phyloP scores from a whole-genome alignment of 2,797 vertebrate species.

The Hypotaenidia philippensis region DNA sequence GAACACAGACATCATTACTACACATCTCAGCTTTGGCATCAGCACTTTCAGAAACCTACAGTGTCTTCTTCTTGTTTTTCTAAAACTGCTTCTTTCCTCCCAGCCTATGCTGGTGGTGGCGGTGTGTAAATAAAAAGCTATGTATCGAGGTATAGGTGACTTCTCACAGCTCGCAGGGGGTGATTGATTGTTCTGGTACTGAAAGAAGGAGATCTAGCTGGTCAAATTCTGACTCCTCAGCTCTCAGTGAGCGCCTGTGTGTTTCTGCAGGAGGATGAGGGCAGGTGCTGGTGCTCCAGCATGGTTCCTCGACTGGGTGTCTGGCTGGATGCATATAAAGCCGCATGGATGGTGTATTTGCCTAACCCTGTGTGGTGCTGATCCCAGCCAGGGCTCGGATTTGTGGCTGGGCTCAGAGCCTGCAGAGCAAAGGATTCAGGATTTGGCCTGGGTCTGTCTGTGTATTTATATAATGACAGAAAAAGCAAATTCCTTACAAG shows the following conservation, averaged over 20 bases:
- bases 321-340: neutral
- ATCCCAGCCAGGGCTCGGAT: neutral
- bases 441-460: constrained; percentile 8
- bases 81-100: neutral
- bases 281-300: neutral
- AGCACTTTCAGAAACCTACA: neutral
- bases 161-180: neutral
- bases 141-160: neutral
- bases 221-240: neutral
- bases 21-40: neutral
- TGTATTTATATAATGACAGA: constrained; percentile 41
- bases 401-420: constrained; percentile 33
- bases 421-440: neutral
- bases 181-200: neutral
- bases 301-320: neutral
- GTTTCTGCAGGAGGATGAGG: neutral
- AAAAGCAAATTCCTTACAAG: constrained; percentile 54
- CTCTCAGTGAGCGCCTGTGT: neutral
- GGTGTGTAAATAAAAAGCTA: neutral
- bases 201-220: neutral
- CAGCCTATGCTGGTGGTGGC: neutral
- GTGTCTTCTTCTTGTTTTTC: neutral
- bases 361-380: neutral
- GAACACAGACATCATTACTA: neutral
- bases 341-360: neutral